Evolutionary conservation across 2,888 invertebrate genomes (phyloP).

Genomic region (Sialis fuliginosa): DNA sequence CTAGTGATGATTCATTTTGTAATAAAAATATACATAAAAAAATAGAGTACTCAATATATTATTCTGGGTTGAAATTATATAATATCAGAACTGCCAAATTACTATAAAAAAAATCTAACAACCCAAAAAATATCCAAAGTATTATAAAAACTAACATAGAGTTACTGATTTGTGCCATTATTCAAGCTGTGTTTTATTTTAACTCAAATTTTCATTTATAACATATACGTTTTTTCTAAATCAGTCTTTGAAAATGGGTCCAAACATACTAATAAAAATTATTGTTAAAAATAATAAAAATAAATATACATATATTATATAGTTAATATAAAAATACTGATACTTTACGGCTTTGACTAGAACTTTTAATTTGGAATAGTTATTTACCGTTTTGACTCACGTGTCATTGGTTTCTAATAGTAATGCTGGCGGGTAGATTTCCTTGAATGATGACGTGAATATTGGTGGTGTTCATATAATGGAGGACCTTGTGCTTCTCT

Average conservation of each 20-base stretch:
- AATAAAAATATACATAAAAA: too few species aligned
- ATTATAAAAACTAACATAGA: too few species aligned
- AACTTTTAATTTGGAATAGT: not conserved
- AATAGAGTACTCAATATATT: too few species aligned
- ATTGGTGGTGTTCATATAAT: conserved; percentile 20
- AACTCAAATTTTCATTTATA: not conserved
- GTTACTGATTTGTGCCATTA: too few species aligned
- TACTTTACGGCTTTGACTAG: not conserved
- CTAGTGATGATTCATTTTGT: too few species aligned
- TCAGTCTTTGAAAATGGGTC: not conserved
- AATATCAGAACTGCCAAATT: too few species aligned
- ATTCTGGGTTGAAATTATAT: too few species aligned
- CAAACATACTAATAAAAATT: not conserved
- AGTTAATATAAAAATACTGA: not conserved
- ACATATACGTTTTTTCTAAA: not conserved
- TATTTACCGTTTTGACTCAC: too few species aligned
- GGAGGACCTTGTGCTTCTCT: conserved; percentile 19
- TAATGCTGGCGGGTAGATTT: conserved; percentile 1
- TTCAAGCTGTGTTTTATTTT: not conserved
- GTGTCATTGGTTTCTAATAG: not conserved
- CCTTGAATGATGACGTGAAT: conserved; percentile 17
- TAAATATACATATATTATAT: not conserved
- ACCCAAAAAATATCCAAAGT: too few species aligned
- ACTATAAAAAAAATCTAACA: too few species aligned
- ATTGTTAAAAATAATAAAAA: not conserved